Conservation (phyloP, 2,797 vertebrate species). For the Cyclopterus lumpus region DNA sequence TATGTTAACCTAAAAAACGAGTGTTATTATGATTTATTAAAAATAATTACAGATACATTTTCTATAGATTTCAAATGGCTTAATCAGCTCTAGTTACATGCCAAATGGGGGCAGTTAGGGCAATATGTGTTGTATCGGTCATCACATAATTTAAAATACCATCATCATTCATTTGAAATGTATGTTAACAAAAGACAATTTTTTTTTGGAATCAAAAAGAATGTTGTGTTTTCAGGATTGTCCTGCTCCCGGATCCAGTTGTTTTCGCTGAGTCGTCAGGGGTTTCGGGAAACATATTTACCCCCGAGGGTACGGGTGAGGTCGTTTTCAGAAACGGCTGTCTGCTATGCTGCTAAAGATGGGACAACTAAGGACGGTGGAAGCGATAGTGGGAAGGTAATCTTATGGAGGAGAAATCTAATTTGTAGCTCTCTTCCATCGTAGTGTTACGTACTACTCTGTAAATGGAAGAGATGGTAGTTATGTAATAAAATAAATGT, state of each 20-base stretch:
- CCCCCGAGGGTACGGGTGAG: slow-evolving; percentile 83
- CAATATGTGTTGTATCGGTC: neutral
- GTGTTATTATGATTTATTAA: neutral
- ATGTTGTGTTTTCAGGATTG: slow-evolving; percentile 81
- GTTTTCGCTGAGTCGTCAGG: slow-evolving; percentile 86
- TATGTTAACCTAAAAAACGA: neutral
- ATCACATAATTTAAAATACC: neutral
- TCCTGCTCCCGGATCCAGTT: slow-evolving; percentile 87
- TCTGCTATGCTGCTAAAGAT: slow-evolving; percentile 94
- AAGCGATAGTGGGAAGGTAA: slow-evolving; percentile 92
- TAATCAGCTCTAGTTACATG: neutral
- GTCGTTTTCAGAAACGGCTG: slow-evolving; percentile 89
- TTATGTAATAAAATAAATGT: neutral
- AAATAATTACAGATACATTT: neutral
- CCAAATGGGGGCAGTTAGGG: neutral
- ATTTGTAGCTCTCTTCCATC: neutral
- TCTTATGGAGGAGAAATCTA: neutral
- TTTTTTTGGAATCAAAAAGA: neutral
- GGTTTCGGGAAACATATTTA: slow-evolving; percentile 85
- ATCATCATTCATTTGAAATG: neutral
- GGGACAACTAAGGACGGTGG: slow-evolving; percentile 89
- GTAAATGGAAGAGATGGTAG: neutral
- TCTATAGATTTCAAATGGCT: neutral
- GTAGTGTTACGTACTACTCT: neutral
- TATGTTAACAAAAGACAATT: neutral